These are phyloP conservation scores for Mormyrops attenuatus DNA, from an alignment of 2,797 vertebrate species.

Conservation along the genomic window DNA sequence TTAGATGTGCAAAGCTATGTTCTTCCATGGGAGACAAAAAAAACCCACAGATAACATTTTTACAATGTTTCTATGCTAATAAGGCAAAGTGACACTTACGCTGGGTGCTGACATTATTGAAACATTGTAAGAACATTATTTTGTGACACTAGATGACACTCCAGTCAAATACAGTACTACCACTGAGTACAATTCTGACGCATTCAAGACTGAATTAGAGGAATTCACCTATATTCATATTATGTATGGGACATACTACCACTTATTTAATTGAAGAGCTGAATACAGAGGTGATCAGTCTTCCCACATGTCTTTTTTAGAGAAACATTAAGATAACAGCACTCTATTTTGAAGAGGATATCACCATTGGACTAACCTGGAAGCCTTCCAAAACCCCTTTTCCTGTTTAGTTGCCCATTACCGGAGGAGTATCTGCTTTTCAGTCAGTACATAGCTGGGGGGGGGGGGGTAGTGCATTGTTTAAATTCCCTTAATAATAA, in stretches of 20 bases:
- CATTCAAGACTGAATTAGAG: neutral
- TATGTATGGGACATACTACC: neutral
- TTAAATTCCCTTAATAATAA: neutral
- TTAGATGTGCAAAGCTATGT: neutral
- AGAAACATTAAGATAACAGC: neutral
- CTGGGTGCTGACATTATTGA: neutral
- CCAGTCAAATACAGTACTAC: neutral
- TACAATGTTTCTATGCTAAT: neutral
- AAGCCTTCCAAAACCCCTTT: neutral
- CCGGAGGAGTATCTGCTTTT: neutral
- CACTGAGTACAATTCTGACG: neutral
- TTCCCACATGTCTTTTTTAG: neutral
- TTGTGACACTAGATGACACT: neutral
- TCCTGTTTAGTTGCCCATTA: neutral
- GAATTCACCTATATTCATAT: neutral
- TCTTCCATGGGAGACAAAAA: conserved; percentile 7
- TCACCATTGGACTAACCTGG: neutral
- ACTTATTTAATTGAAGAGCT: neutral
- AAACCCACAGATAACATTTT: neutral
- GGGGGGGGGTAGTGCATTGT: neutral
- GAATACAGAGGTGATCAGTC: neutral
- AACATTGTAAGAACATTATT: neutral
- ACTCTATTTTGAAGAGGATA: neutral
- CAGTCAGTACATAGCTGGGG: neutral
- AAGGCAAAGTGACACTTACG: neutral